Conservation (phyloP, 2,888 invertebrate species). For the Drosophila greeni region DNA sequence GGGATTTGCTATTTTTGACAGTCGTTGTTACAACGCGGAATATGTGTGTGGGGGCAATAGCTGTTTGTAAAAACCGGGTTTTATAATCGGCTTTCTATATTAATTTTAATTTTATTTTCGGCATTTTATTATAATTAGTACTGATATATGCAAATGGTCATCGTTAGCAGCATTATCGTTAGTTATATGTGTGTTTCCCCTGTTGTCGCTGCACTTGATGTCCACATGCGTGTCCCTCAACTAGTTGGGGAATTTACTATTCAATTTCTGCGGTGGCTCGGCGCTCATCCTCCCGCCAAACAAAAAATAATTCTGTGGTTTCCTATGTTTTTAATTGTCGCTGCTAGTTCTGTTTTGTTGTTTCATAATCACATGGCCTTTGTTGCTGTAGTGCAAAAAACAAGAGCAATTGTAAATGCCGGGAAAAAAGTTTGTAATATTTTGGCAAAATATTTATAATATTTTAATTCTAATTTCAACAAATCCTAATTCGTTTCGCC, state of each 20-base stretch:
- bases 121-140: constrained; percentile 72
- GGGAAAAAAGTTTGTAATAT: constrained; percentile 56
- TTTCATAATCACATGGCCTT: constrained; percentile 58
- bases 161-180: constrained; percentile 54
- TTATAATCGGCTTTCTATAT: constrained; percentile 74
- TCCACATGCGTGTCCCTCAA: constrained; percentile 40
- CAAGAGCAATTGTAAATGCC: constrained; percentile 34
- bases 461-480: constrained; percentile 75
- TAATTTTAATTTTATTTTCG: constrained; percentile 74
- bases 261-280: constrained; percentile 36
- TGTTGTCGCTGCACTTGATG: constrained; percentile 62
- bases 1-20: constrained; percentile 74
- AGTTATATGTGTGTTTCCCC: constrained; percentile 28
- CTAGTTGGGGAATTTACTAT: constrained; percentile 44
- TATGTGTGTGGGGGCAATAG: constrained; percentile 4
- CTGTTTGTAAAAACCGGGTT: constrained; percentile 35
- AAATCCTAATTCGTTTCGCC: constrained; percentile 54
- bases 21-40: constrained; percentile 44
- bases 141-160: constrained; percentile 70
- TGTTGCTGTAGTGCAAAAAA: constrained; percentile 47
- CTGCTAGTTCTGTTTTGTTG: constrained; percentile 37
- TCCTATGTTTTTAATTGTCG: constrained; percentile 65
- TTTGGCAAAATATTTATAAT: constrained; percentile 76
- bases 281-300: constrained; percentile 6
- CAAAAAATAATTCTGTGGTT: constrained; percentile 61